phyloP scores from a whole-genome alignment of 2,797 vertebrate species.

The Tokudaia tokunoshimensis region DNA sequence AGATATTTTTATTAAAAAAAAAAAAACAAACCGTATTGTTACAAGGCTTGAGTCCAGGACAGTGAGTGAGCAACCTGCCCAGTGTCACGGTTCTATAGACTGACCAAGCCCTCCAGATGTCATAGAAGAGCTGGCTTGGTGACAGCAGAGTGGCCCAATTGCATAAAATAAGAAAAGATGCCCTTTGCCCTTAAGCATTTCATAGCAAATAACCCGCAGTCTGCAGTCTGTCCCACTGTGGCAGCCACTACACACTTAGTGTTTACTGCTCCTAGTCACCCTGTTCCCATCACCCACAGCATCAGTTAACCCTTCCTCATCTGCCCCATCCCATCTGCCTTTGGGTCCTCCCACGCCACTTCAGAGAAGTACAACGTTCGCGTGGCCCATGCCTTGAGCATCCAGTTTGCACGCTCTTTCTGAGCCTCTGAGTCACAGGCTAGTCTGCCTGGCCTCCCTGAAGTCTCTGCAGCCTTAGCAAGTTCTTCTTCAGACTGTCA shows the following conservation, averaged over 20 bases:
- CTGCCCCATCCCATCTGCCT: not conserved
- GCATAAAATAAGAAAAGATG: constrained; percentile 3
- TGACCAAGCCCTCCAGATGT: not conserved
- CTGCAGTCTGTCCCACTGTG: not conserved
- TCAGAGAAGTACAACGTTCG: not conserved
- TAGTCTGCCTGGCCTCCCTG: not conserved
- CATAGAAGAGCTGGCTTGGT: not conserved
- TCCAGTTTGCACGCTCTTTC: not conserved
- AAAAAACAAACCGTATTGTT: too few species aligned
- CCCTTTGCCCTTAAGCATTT: constrained; percentile 5
- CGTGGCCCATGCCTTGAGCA: not conserved
- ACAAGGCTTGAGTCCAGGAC: not conserved
- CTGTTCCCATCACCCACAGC: not conserved
- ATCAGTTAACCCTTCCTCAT: not conserved
- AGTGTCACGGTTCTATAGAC: not conserved
- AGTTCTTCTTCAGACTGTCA: constrained; percentile 17
- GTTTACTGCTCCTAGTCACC: not conserved
- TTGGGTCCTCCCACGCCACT: not conserved
- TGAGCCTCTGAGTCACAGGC: not conserved
- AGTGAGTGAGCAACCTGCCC: not conserved
- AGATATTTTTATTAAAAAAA: not conserved
- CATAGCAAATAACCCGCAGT: not conserved
- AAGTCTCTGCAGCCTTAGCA: not conserved
- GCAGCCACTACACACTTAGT: not conserved
- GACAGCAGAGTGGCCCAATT: not conserved